phyloP scores from a whole-genome alignment of 1,140 invertebrate genomes.

The Muscidifurax raptorellus region DNA sequence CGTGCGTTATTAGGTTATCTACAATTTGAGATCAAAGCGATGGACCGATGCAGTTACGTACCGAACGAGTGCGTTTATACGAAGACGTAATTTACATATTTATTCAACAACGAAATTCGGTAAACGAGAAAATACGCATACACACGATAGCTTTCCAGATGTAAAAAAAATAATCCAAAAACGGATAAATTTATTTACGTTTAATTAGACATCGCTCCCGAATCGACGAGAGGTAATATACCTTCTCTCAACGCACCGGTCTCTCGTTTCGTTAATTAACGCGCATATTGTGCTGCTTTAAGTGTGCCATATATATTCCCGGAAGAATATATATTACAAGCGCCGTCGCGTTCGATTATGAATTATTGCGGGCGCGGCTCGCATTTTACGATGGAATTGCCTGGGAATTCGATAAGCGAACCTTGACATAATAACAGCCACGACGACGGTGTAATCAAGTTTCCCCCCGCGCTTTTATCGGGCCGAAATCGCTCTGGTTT shows the following conservation, averaged over 20 bases:
- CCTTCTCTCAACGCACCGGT: not conserved
- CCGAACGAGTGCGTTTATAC: not conserved
- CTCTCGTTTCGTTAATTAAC: conserved; percentile 7
- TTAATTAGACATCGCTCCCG: not conserved
- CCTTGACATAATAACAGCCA: conserved; percentile 12
- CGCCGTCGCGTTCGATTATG: not conserved
- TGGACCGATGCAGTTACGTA: not conserved
- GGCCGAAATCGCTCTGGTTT: not conserved
- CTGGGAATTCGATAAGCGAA: conserved; percentile 11
- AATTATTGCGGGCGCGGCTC: not conserved
- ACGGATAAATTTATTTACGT: no score
- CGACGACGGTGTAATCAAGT: not conserved
- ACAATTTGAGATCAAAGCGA: conserved; percentile 22
- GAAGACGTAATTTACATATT: conserved; percentile 21
- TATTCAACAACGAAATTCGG: no score
- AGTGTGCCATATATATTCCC: not conserved
- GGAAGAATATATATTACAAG: not conserved
- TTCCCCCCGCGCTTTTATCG: not conserved
- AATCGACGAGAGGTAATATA: not conserved
- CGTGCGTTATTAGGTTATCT: conserved; percentile 9
- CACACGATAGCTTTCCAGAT: no score
- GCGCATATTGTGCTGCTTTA: not conserved
- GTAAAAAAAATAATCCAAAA: no score
- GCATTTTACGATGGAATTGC: conserved; percentile 7
- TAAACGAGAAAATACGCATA: no score